Evolutionary conservation across 1,140 invertebrate species (phyloP).

Genomic region (Condylostylus longicornis): DNA sequence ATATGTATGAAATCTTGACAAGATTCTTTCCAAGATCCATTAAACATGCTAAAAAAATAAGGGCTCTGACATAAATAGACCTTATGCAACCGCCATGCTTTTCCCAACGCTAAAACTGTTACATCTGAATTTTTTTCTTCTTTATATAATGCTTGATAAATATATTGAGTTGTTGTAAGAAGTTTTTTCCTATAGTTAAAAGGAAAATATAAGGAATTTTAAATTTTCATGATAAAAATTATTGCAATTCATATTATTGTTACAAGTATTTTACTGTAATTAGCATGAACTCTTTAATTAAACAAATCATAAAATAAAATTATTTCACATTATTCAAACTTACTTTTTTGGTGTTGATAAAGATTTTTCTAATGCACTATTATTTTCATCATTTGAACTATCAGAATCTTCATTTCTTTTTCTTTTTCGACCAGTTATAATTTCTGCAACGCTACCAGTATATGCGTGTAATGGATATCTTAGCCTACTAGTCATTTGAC

Average conservation of each 20-base stretch:
- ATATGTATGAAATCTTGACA: slow-evolving; percentile 50
- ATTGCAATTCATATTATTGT: background rate
- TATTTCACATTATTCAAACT: slow-evolving; percentile 4
- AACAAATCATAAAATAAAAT: background rate
- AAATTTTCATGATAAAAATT: slow-evolving; percentile 5
- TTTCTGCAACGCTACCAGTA: slow-evolving; percentile 17
- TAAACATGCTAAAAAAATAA: slow-evolving; percentile 75
- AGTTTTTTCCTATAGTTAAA: slow-evolving; percentile 46
- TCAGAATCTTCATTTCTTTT: slow-evolving; percentile 20
- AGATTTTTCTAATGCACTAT: slow-evolving; percentile 9
- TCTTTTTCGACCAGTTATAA: slow-evolving; percentile 19
- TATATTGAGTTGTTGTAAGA: slow-evolving; percentile 59
- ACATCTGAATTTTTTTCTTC: slow-evolving; percentile 65
- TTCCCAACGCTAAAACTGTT: slow-evolving; percentile 52
- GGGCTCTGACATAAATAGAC: slow-evolving; percentile 67
- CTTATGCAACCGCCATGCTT: slow-evolving; percentile 63
- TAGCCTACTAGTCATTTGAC: slow-evolving; percentile 21
- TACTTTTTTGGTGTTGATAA: slow-evolving; percentile 22
- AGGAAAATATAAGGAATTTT: slow-evolving; percentile 7
- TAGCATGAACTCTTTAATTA: no score
- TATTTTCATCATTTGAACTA: slow-evolving; percentile 11
- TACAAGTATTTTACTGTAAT: no score
- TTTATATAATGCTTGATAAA: slow-evolving; percentile 62
- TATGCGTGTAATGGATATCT: slow-evolving; percentile 12
- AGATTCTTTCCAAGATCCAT: slow-evolving; percentile 62